Evolutionary conservation across 2,797 vertebrate genomes (phyloP), one percentile per base, ranked within the genome.

Genomic region (Hippopotamyrus pictus): DNA sequence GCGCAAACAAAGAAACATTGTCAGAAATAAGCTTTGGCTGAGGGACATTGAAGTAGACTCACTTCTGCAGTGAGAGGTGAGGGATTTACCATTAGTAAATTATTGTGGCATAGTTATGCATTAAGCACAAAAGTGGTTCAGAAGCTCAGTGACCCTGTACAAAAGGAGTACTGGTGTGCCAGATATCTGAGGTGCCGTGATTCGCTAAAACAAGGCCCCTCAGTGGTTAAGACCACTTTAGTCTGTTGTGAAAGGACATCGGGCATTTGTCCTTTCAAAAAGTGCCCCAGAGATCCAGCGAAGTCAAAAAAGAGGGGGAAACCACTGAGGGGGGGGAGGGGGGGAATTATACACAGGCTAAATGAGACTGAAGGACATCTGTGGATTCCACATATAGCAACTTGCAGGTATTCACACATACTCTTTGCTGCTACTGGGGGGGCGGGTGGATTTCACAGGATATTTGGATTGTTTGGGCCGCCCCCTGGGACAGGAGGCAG

Each of bases 401-500:
- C 46, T 0, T 3, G 3, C 37, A 1, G 29, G 44, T 14, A 19
- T 46, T 96, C 94, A 98, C 89, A 98, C 97, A 0, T 97, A 98
- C 7, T 98, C 97, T 93, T 96, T 97, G 94, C 62, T 91, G 91
- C 92, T 95, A 91, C 95, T 96, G 11, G 95, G 91, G 3, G 96
- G 92, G 90, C 94, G 89, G 33, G 89, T 92, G 3, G 88, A 29
- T 90, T 94, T 93, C 84, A 94, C 95, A 87, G 96, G 95, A 37
- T 97, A 96, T 17, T 90, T 95, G 0, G 94, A 88, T 37, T 96
- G 96, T 17, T 90, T 95, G 0, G 94, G 88, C 33, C 89, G 94
- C 0, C 69, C 89, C 89, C 85, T 92, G 0, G 97, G 96, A 87
- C 97, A 98, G 5, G 97, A 96, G 0, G 96, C 97, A 0, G 97